Base-by-base conservation (phyloP, 2,113 vertebrate genomes). In the Ageneiosus marmoratus region DNA sequence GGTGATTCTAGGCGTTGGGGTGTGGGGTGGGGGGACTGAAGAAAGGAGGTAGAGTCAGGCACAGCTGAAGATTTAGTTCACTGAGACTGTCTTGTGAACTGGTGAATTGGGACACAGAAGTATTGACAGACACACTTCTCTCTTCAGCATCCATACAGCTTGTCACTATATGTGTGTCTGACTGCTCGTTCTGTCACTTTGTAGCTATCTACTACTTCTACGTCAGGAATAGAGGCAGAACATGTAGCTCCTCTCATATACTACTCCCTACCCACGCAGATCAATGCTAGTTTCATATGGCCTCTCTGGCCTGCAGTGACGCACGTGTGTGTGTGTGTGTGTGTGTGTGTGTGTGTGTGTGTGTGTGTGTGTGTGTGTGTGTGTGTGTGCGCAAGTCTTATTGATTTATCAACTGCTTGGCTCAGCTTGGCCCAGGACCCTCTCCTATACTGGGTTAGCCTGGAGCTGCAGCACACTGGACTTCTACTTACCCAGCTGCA, bases 241-340 rank as follows among this genome's bases (percentile, higher is more conserved):
- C 77, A 79, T 90, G 90, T 85, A 87, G 89, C 89, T 89, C 87
- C 83, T 70, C 69, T 75, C 70, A 86, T 86, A 85, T 88, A 89
- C 73, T 83, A 32, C 73, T 83, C 80, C 87, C 91, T 88, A 90
- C 93, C 90, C 92, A 89, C 89, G 93, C 93, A 92, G 93, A 95
- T 95, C 94, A 94, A 95, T 95, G 93, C 90, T 91, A 94, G 92
- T 93, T 93, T 93, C 92, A 92, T 94, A 92, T 93, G 92, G 93
- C 94, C 94, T 93, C 91, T 92, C 91, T 89, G 91, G 93, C 92
- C 92, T 89, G 90, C 92, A 93, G 91, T 94, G 92, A 94, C 92
- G 86, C 53, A 69, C 34, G 69, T 9, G 44, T 76, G 79, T 73
- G 41, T 37, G 53, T 76, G 77, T 4, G 82, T 56, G 69, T 37